Base-by-base conservation (phyloP, 2,888 invertebrate species). In the Camptogramma bilineatum region DNA sequence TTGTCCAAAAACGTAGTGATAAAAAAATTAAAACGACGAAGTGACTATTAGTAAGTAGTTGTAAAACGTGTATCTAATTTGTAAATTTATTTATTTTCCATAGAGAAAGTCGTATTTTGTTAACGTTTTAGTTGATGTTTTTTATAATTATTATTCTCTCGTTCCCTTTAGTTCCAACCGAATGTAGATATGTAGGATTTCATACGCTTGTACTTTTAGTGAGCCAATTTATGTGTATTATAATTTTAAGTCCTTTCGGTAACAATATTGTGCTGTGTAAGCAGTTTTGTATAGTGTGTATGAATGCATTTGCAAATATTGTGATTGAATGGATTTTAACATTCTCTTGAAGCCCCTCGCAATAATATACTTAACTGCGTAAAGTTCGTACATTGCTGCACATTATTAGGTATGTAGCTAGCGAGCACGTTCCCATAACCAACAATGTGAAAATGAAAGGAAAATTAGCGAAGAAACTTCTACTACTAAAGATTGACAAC, bases 41-140 rank as follows among this genome's bases (percentile, higher is more conserved):
- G 88, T 90, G 90, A 90, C 91, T 91, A 89, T 85, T 88, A 90
- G 87, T 85, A 84, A 82, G 80, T 89, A 88, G 86, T 79, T 84
- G 79, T 87, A 86, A 85, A 89, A 90, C 87, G 87, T 91, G 91
- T 92, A 92, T 90, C 84, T 92, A 90, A 91, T 90, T 88, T 92
- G 92, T 92, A 92, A 91, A 92, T 93, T 92, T 91, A 90, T 91
- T 88, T 90, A 90, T 91, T 92, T 91, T 92, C 90, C 86, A 92
- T 92, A 92, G 92, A 92, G 90, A 92, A 92, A 88, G 90, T 89
- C 82, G 92, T 93, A 93, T 92, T 93, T 92, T 93, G 91, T 93
- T 93, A 92, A 93, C 91, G 92, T 92, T 93, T 90, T 93, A 93
- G 92, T 92, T 92, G 91, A 91, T 92, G 88, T 90, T 92, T 90